These are phyloP conservation scores for Melieria crassipennis DNA, from an alignment of 2,888 invertebrate species.

Conservation along the genomic window DNA sequence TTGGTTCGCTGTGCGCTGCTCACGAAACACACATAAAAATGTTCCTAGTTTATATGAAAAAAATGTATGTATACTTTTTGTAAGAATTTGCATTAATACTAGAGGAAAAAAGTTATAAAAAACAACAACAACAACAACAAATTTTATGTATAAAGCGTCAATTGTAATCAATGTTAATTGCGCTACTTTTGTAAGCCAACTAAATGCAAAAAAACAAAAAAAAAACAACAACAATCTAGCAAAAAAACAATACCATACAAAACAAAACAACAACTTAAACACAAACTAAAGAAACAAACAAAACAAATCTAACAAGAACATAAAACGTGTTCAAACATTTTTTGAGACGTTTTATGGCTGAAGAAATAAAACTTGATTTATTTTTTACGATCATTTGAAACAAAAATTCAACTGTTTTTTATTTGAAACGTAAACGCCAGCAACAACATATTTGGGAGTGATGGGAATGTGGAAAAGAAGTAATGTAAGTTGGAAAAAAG, in stretches of 20 bases:
- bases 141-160: background rate
- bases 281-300: constrained; percentile 17
- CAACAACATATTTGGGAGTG: too few species aligned
- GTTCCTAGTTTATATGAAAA: constrained; percentile 33
- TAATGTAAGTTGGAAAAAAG: too few species aligned
- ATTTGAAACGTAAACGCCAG: constrained; percentile 1
- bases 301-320: constrained; percentile 22
- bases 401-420: constrained; percentile 18
- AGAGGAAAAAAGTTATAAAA: background rate
- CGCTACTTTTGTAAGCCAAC: background rate
- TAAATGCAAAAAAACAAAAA: background rate
- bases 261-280: constrained; percentile 15
- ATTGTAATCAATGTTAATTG: too few species aligned
- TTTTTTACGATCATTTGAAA: constrained; percentile 39
- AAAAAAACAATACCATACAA: constrained; percentile 8
- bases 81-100: background rate
- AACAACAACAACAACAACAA: background rate
- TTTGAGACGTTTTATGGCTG: constrained; percentile 29
- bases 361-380: constrained; percentile 41
- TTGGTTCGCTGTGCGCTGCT: too few species aligned
- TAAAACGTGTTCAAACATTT: constrained; percentile 25
- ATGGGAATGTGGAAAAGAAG: too few species aligned
- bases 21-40: constrained; percentile 7
- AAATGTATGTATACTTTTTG: constrained; percentile 1
- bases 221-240: constrained; percentile 1